phyloP scores from a whole-genome alignment of 2,797 vertebrate species.

The Myoxocephalus aenaeus region DNA sequence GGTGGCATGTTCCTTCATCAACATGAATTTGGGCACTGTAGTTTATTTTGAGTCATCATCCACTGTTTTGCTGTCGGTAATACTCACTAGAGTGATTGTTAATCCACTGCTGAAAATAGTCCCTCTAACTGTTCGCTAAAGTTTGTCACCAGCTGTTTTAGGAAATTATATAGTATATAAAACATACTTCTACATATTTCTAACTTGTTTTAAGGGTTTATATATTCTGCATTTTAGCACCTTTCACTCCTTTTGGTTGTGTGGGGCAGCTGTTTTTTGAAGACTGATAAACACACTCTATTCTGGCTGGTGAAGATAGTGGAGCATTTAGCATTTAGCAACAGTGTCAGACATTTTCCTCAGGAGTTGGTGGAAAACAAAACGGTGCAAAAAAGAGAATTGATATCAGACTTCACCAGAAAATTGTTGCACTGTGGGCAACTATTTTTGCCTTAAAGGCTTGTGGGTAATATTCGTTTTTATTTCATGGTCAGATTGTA shows the following conservation, averaged over 20 bases:
- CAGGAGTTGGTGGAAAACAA: too few relatives aligned
- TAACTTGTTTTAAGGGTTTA: not conserved
- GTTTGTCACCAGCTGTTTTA: not conserved
- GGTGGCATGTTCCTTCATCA: not conserved
- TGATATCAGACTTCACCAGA: too few relatives aligned
- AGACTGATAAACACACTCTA: too few relatives aligned
- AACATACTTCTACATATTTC: not conserved
- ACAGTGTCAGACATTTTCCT: too few relatives aligned
- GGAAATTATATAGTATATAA: not conserved
- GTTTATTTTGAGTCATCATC: slow-evolving; percentile 14
- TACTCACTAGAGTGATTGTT: slow-evolving; percentile 1
- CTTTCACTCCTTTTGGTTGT: too few relatives aligned
- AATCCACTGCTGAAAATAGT: slow-evolving; percentile 11
- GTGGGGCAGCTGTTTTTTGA: too few relatives aligned
- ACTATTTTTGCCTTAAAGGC: not conserved
- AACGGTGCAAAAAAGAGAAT: too few relatives aligned
- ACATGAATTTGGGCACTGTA: not conserved
- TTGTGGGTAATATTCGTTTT: slow-evolving; percentile 5
- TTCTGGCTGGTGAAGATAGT: too few relatives aligned
- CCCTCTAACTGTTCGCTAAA: not conserved
- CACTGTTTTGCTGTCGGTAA: not conserved
- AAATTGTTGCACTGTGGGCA: too few relatives aligned
- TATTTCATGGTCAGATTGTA: slow-evolving; percentile 5
- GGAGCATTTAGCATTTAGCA: too few relatives aligned
- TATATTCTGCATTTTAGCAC: not conserved